phyloP scores from a whole-genome alignment of 2,797 vertebrate species.

The Schizopygopsis malacanthus region DNA sequence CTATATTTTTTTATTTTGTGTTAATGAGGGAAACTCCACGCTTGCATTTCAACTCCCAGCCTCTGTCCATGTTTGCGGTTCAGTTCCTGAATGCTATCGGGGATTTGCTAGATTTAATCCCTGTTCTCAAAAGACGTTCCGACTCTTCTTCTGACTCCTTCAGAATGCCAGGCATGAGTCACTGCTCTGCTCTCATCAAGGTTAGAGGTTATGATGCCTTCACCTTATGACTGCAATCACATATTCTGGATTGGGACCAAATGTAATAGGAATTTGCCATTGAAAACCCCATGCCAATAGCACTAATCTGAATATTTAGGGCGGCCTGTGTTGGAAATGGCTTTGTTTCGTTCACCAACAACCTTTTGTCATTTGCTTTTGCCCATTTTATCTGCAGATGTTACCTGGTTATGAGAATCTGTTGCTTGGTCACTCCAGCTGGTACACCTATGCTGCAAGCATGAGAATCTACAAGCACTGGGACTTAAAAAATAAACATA shows the following conservation, averaged over 20 bases:
- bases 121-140: constrained; percentile 76
- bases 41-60: constrained; percentile 69
- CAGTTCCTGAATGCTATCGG: constrained; percentile 88
- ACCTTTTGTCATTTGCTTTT: not conserved
- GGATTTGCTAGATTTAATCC: constrained; percentile 89
- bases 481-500: constrained; percentile 81
- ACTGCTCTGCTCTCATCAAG: constrained; percentile 94
- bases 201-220: constrained; percentile 71
- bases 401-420: constrained; percentile 92
- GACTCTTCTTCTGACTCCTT: constrained; percentile 68
- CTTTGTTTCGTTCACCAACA: not conserved
- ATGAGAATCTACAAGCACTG: constrained; percentile 92
- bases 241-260: not conserved
- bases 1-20: not conserved
- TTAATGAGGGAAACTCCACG: not conserved
- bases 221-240: not conserved
- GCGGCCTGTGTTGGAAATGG: not conserved
- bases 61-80: constrained; percentile 81
- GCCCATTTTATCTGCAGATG: constrained; percentile 73
- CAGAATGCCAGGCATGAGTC: constrained; percentile 86
- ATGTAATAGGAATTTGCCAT: not conserved
- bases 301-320: constrained; percentile 1
- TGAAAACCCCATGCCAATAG: not conserved
- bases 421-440: constrained; percentile 89
- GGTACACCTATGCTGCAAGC: constrained; percentile 90